Evolutionary conservation across 2,797 vertebrate genomes (phyloP), one percentile per base, ranked within the genome.

Genomic region (Galaxias olidus): DNA sequence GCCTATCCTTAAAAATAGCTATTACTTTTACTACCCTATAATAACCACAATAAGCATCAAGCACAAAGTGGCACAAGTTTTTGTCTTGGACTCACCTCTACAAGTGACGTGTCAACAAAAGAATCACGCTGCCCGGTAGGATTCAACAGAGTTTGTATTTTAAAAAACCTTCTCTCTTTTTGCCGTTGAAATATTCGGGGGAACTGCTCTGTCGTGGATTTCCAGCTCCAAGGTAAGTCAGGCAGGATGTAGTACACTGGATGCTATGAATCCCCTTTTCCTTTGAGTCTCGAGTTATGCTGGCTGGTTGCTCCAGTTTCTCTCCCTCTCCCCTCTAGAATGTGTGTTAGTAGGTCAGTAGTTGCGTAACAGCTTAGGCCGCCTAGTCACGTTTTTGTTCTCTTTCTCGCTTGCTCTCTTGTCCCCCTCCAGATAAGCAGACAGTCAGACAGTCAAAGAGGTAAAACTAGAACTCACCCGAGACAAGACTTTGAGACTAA

Each of bases 271-370:
- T 71, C 71, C 55, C 63, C 65, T 71, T 63, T 63, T 47, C 63
- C 59, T 59, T 50, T 54, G 65, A 56, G 72, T 66, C 73, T 75
- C 59, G 72, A 81, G 87, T 73, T 81, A 83, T 80, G 79, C 77
- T 79, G 88, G 89, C 86, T 85, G 80, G 87, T 89, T 91, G 88
- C 90, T 91, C 90, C 75, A 90, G 81, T 91, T 90, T 87, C 85
- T 85, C 69, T 54, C 75, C 83, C 83, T 85, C 84, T 77, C 82
- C 80, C 81, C 80, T 74, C 83, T 74, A 79, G 83, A 88, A 93
- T 91, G 88, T 93, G 90, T 92, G 91, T 93, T 93, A 93, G 91
- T 93, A 91, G 91, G 91, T 93, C 91, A 93, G 86, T 75, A 81
- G 90, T 93, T 93, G 91, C 91, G 79, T 93, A 92, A 93, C 90